Evolutionary conservation across 2,888 invertebrate genomes (phyloP), one percentile per base, ranked within the genome.

Genomic region (Exephanes ischioxanthus): DNA sequence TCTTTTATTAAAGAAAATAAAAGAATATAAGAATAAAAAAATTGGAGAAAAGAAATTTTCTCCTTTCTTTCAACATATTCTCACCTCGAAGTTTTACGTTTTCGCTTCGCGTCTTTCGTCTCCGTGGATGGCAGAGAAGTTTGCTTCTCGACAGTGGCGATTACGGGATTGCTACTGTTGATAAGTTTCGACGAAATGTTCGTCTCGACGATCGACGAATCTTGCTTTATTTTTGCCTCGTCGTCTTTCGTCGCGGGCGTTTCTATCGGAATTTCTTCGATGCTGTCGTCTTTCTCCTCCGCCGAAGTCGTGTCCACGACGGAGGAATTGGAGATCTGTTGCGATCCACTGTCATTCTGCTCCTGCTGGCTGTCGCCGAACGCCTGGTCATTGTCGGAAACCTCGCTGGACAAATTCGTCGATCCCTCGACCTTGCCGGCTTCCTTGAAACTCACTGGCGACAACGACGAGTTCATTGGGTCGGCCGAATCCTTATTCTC

Each of bases 51-150:
- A 26, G 9, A 80, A 68, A 41, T 30, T 16, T 26, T 63, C 4
- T 45, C 14, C 68, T 70, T 61, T 53, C 30, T 68, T 37, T 51
- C 26, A 16, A 48, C 45, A 41, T 70, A 71, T 67, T 86, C 88
- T 90, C 77, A 92, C 93, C 78, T 89, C 66, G 88, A 58, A 76
- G 81, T 89, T 87, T 87, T 90, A 68, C 91, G 89, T 84, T 92
- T 93, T 79, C 92, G 90, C 80, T 89, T 92, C 16, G 86, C 78
- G 58, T 88, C 89, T 86, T 68, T 80, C 19, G 45, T 72, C 75
- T 77, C 87, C 5, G 45, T 26, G 26, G 51, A 58, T 53, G 79
- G 71, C 48, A 77, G 67, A 19, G 30, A 55, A 22, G 68, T 53
- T 22, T 70, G 55, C 85, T 80, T 79, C 16, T 45, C 72, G 33